Conservation (phyloP, 2,888 invertebrate genomes). For the Smittia sp. region DNA sequence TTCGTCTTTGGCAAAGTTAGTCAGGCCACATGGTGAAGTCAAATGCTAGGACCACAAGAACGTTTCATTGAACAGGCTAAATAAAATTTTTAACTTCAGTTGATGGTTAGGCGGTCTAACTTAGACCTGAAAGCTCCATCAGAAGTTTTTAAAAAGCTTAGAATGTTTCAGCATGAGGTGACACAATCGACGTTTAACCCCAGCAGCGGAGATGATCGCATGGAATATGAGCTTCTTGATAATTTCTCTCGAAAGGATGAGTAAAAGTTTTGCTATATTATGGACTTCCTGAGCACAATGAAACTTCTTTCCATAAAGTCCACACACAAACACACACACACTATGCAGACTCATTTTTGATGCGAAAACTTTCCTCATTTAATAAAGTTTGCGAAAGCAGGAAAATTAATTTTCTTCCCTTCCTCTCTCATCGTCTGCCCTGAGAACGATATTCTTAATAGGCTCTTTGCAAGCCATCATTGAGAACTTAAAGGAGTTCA, state of each 20-base stretch:
- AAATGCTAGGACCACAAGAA: too few species aligned
- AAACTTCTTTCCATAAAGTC: neutral
- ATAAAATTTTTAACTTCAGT: too few species aligned
- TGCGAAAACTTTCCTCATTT: constrained; percentile 27
- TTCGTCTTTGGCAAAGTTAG: too few species aligned
- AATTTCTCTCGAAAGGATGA: neutral
- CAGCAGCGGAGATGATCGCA: too few species aligned
- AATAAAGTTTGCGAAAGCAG: constrained; percentile 16
- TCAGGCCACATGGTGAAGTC: too few species aligned
- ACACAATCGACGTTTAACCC: too few species aligned
- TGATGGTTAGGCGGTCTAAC: too few species aligned
- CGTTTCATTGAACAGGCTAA: too few species aligned
- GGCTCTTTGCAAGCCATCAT: neutral
- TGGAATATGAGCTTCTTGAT: neutral
- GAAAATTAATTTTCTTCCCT: constrained; percentile 27
- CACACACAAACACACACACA: neutral
- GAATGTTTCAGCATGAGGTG: too few species aligned
- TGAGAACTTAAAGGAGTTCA: neutral
- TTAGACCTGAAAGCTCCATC: too few species aligned
- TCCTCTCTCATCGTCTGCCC: neutral
- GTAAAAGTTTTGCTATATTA: neutral
- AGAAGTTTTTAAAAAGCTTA: too few species aligned
- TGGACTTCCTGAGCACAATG: neutral
- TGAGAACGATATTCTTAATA: neutral
- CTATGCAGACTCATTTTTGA: constrained; percentile 7